Base-by-base conservation (phyloP, 2,888 invertebrate genomes). In the Choristoneura rosaceana region DNA sequence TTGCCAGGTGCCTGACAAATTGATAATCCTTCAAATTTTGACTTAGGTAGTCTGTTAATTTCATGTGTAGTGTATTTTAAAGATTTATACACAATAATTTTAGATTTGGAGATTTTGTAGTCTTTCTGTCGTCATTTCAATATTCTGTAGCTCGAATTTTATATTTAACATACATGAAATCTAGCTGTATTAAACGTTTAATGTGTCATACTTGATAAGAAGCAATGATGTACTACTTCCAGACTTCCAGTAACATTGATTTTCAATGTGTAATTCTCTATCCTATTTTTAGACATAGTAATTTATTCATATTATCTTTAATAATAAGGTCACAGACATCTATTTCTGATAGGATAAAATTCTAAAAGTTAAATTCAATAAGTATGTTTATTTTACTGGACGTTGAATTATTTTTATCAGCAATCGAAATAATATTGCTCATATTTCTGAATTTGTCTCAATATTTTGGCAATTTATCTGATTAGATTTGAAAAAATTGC, bases 211-310 rank as follows among this genome's bases (percentile, higher is more conserved):
- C n/a, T 25, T 62, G 43, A 62, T 62, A 62, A 45, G 62, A 25
- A 17, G 25, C 14, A 62, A n/a, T 62, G 45, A 62, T 45, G 25
- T 45, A 62, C 45, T 62, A 45, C 43, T 62, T 62, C 62, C 62
- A 62, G 43, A 45, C 43, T 62, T 62, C 62, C 62, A 62, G 43
- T 62, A 62, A 62, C 62, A 62, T 62, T 61, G 61, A 43, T 61
- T 61, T 61, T 62, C 45, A 45, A 47, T 45, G 25, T 15, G 38
- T 9, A 47, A 3, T 15, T 2, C 15, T 25, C 25, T 62, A 62
- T 45, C 12, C 25, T 62, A 62, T 62, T 62, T 62, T 45, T 62
- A 62, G 62, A 62, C 41, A 14, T 45, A 45, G n/a, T 25, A 25
- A 55, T 25, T 25, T 10, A 12, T 55, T 55, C 2, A 55, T 25